These are phyloP conservation scores for Pterocles burchelli DNA, from an alignment of 2,113 vertebrate species.

Conservation along the genomic window DNA sequence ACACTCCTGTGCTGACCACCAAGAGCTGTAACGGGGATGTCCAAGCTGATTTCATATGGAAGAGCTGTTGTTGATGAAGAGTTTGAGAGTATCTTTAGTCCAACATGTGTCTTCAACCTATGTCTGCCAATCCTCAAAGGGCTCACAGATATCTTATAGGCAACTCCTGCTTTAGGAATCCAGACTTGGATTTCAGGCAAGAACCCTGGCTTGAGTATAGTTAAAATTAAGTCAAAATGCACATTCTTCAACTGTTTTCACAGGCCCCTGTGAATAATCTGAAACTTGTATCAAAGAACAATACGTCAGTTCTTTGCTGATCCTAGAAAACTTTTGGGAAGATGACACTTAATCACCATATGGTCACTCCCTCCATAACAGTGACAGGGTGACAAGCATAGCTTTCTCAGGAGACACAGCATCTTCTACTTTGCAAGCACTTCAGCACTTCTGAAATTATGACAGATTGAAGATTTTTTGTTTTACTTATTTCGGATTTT, in stretches of 20 bases:
- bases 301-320: background rate
- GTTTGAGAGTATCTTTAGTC: background rate
- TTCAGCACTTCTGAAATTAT: background rate
- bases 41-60: background rate
- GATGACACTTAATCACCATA: background rate
- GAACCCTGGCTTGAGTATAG: background rate
- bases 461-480: background rate
- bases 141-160: background rate
- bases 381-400: background rate
- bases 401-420: background rate
- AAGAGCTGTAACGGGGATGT: background rate
- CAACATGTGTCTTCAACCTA: background rate
- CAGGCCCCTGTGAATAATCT: background rate
- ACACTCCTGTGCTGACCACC: background rate
- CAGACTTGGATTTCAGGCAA: background rate
- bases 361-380: background rate
- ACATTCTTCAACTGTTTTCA: background rate
- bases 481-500: background rate
- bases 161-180: background rate
- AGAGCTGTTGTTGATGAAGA: background rate
- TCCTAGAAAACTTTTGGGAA: background rate
- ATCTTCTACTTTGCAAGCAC: background rate
- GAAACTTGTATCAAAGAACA: background rate
- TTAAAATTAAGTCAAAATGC: background rate
- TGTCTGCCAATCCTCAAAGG: background rate